Conservation (phyloP, 2,113 vertebrate species). For the Sylvia atricapilla region DNA sequence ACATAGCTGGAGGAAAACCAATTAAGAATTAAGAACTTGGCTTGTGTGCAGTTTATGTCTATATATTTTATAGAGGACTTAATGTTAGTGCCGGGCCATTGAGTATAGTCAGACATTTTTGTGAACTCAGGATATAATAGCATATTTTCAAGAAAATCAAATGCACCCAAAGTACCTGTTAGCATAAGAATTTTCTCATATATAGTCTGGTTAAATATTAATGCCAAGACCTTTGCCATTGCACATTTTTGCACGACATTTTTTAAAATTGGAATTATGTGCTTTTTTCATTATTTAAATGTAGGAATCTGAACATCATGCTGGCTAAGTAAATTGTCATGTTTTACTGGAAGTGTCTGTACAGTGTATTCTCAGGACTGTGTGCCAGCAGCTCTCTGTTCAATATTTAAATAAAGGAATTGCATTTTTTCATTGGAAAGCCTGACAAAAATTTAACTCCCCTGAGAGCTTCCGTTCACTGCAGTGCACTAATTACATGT, state of each 20-base stretch:
- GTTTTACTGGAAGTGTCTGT: constrained; percentile 35
- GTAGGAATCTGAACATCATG: not conserved
- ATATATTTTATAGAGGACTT: not conserved
- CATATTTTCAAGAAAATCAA: constrained; percentile 39
- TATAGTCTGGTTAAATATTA: constrained; percentile 65
- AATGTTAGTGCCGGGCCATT: not conserved
- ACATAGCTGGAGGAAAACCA: not conserved
- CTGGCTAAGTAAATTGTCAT: not conserved
- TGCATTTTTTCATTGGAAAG: constrained; percentile 10
- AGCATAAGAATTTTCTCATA: constrained; percentile 29
- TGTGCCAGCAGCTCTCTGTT: constrained; percentile 13
- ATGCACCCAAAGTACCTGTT: constrained; percentile 45
- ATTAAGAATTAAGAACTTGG: not conserved
- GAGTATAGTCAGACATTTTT: not conserved
- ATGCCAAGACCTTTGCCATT: constrained; percentile 54
- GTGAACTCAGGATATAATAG: not conserved
- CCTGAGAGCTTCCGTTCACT: constrained; percentile 1
- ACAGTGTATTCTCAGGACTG: not conserved
- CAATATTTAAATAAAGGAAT: constrained; percentile 41
- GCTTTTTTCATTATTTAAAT: constrained; percentile 60
- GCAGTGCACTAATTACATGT: not conserved
- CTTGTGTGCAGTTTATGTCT: not conserved
- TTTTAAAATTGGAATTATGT: constrained; percentile 53
- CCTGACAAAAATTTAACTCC: constrained; percentile 5
- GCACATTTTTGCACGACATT: constrained; percentile 54